Evolutionary conservation across 2,888 invertebrate genomes (phyloP), one percentile per base, ranked within the genome.

Genomic region (Antheraea yamamai): DNA sequence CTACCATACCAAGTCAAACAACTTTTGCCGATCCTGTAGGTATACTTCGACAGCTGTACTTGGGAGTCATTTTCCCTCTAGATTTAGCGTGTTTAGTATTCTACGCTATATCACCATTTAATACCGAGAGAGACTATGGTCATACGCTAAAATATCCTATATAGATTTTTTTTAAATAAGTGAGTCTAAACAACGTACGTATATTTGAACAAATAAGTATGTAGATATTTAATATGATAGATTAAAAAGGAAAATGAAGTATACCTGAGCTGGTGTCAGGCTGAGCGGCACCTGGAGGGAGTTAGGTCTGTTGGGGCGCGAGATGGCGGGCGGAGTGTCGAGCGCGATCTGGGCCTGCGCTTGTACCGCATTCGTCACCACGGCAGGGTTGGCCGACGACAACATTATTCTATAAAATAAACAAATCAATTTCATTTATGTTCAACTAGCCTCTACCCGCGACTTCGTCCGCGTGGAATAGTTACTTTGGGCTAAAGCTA

Each of bases 261-360:
- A 30, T 82, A 94, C 94, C 91, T 95, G 95, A 75, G 95, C 93
- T 52, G 95, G 95, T 71, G 93, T 95, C 78, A 96, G 89, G 72
- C 95, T 95, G 77, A 96, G 93, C 78, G 96, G 96, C 81, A 97
- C 96, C 83, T 96, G 96, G 76, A 97, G 93, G 79, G 97, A 97
- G 89, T 96, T 97, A 79, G 97, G 97, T 84, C 98, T 95, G 88
- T 95, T 96, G 78, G 97, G 96, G 51, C 94, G 90, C 77, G 85
- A 79, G 75, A 84, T 91, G 74, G 92, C 90, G 70, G 95, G 91
- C 75, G 93, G 92, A 55, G 94, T 89, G 83, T 91, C 91, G 78
- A 92, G 84, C 16, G 88, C 75, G 64, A 76, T 75, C 58, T 79
- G 84, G 23, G 84, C 76, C 58, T 79, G 84, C 26, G 84, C 76